Base-by-base conservation (phyloP, 2,888 invertebrate genomes). In the Acrobasis suavella region DNA sequence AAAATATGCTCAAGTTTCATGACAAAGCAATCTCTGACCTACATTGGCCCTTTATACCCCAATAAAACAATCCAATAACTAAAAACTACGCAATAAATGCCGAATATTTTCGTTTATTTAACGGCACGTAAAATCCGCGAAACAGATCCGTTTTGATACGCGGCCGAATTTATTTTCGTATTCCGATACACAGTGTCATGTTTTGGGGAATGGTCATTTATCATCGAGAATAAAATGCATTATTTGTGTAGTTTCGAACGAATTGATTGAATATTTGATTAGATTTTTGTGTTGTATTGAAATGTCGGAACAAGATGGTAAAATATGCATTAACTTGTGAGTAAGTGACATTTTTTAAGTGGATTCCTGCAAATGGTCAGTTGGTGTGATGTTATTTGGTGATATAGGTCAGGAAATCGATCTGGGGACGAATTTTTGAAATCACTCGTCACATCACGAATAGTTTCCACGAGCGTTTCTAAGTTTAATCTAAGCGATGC, bases 181-280 rank as follows among this genome's bases (percentile, higher is more conserved):
- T n/a, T n/a, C n/a, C n/a, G n/a, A 56, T 56, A 56, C 42, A 17
- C 42, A 42, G 9, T 15, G 56, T 42, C 56, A 56, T 42, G 42
- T 56, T 46, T 56, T 22, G 42, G 17, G 42, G 42, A 42, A 10
- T 10, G 42, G 15, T 22, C 56, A 42, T 56, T 56, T 56, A 56
- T 56, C 42, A 56, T 42, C 16, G 56, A 22, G 9, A 42, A 56
- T n/a, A 46, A 42, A 56, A 14, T 42, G 42, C 22, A 22, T 56
- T 56, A 56, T 56, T 56, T 56, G 56, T 56, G 42, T 15, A 56
- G 56, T 56, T 56, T 8, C 38, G n/a, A 55, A 39, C 15, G 15
- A 22, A 54, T 38, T n/a, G 46, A 14, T 14, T 46, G 46, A 46
- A 46, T n/a, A 46, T 46, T 46, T 12, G 14, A 46, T 7, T 14